Percentiles rank a stretch among this genome's conserved stretches.
These are phyloP conservation scores for Centropyge bicolor DNA, from an alignment of 2,797 vertebrate genomes.

Conservation along the genomic window DNA sequence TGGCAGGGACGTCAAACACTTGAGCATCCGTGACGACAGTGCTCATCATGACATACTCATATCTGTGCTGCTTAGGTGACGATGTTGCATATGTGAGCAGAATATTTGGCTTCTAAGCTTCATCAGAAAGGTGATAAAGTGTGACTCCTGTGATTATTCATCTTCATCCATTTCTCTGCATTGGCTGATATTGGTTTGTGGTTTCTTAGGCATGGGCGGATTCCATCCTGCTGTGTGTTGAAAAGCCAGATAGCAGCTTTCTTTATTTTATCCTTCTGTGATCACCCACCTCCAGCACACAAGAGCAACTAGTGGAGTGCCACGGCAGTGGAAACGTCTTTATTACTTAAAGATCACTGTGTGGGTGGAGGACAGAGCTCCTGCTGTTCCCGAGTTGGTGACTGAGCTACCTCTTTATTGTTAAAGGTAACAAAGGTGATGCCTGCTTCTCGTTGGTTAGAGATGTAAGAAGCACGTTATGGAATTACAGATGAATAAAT, in stretches of 20 bases:
- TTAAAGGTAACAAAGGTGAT: constrained; percentile 30
- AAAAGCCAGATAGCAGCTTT: constrained; percentile 47
- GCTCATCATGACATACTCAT: neutral
- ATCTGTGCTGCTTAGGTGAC: constrained; percentile 1
- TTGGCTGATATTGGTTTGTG: constrained; percentile 40
- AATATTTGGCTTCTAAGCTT: constrained; percentile 19
- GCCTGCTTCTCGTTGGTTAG: constrained; percentile 10
- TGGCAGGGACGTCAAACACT: constrained; percentile 10
- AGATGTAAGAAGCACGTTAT: neutral
- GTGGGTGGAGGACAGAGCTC: constrained; percentile 55
- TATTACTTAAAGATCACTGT: constrained; percentile 48
- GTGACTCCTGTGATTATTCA: constrained; percentile 41
- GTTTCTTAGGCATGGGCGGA: constrained; percentile 28
- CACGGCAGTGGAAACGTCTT: constrained; percentile 50
- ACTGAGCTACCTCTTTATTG: constrained; percentile 46
- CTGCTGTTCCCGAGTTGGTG: constrained; percentile 42
- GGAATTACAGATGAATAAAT: constrained; percentile 14
- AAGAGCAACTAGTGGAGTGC: constrained; percentile 17
- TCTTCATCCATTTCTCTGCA: constrained; percentile 39
- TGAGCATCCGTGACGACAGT: neutral
- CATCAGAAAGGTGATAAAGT: constrained; percentile 34
- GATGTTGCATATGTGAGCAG: neutral
- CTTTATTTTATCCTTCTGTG: constrained; percentile 25
- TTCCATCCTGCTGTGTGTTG: constrained; percentile 39
- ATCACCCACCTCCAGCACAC: constrained; percentile 35